A percentile compares a stretch with the other conserved stretches of the same genome.
These are phyloP conservation scores for Piprites chloris DNA, from an alignment of 2,113 vertebrate species.

Conservation along the genomic window DNA sequence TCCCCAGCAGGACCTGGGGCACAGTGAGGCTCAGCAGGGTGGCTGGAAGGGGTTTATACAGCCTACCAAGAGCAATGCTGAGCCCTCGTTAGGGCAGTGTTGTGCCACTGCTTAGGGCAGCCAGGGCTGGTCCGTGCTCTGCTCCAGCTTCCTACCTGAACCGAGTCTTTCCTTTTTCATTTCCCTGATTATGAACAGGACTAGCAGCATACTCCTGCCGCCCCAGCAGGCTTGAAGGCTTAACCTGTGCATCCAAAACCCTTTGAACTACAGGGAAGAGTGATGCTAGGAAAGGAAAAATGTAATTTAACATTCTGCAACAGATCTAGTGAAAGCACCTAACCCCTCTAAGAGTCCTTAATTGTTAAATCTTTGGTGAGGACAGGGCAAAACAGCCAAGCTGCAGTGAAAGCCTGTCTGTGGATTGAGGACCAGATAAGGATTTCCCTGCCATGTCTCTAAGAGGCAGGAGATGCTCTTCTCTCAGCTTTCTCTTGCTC, in stretches of 20 bases:
- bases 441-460: not conserved
- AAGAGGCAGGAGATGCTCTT: not conserved
- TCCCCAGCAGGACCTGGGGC: not conserved
- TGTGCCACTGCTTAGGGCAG: not conserved
- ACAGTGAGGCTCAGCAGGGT: accelerated
- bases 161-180: not conserved
- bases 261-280: not conserved
- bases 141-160: not conserved
- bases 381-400: not conserved
- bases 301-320: not conserved
- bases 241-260: not conserved
- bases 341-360: not conserved
- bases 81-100: not conserved
- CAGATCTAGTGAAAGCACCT: not conserved
- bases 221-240: not conserved
- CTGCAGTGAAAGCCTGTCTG: not conserved
- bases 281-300: not conserved
- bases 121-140: not conserved
- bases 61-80: not conserved
- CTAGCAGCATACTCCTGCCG: not conserved
- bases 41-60: not conserved
- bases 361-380: not conserved
- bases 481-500: not conserved
- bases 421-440: not conserved
- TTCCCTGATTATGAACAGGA: not conserved